Evolutionary conservation across 2,888 invertebrate genomes (phyloP).

Genomic region (Andrena marginata): DNA sequence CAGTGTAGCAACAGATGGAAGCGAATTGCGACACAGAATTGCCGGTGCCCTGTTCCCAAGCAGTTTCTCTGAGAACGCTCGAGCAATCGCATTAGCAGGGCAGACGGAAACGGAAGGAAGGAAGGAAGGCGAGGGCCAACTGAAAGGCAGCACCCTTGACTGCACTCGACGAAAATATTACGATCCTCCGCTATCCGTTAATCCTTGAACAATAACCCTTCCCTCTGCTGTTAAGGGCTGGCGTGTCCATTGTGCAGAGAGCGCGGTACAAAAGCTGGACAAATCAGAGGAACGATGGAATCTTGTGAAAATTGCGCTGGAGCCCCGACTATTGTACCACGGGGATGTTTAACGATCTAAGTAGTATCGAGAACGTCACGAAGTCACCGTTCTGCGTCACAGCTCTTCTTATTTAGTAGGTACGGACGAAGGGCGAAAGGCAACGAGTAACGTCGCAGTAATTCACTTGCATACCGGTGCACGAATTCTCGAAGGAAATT

Average conservation of each 20-base stretch:
- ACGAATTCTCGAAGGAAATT: conserved; percentile 47
- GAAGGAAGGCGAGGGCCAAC: conserved; percentile 12
- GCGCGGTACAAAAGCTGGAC: too few relatives aligned
- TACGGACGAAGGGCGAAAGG: neutral
- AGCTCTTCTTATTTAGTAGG: neutral
- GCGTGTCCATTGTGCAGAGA: conserved; percentile 2
- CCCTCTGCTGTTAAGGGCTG: neutral
- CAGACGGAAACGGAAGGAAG: conserved; percentile 38
- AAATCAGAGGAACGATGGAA: conserved; percentile 3
- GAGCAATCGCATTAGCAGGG: conserved; percentile 32
- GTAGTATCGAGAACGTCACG: neutral
- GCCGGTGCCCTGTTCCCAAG: conserved; percentile 30
- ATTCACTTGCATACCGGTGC: neutral
- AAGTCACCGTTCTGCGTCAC: neutral
- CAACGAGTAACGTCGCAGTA: neutral
- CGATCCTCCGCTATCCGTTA: conserved; percentile 41
- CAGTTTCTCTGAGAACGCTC: conserved; percentile 44
- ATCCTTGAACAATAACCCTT: conserved; percentile 21
- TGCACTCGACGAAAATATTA: conserved; percentile 27
- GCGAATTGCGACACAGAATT: conserved; percentile 27
- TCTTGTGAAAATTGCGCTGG: neutral
- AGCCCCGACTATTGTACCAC: neutral
- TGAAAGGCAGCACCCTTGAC: conserved; percentile 26
- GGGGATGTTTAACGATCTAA: neutral
- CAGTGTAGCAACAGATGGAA: conserved; percentile 7